Conservation (phyloP, 2,113 vertebrate species). For the Emydocephalus ijimae region DNA sequence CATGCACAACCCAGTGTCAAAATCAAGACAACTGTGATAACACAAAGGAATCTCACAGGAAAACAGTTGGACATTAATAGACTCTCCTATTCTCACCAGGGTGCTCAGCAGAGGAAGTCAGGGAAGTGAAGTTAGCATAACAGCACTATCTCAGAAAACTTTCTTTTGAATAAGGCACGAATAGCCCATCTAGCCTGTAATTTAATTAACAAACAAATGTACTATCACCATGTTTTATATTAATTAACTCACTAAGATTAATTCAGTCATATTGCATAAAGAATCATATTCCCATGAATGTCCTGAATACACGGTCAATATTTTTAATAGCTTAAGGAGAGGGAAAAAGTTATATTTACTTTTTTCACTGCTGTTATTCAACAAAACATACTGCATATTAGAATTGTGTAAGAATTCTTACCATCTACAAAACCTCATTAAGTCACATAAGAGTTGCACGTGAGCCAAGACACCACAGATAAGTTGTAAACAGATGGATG, state of each 20-base stretch:
- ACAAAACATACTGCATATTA: background rate
- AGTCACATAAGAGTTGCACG: background rate
- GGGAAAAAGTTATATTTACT: background rate
- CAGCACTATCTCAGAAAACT: background rate
- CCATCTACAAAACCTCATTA: background rate
- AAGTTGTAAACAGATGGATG: background rate
- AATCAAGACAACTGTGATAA: background rate
- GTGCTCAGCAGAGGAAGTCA: background rate
- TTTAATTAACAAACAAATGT: background rate
- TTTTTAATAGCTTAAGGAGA: background rate
- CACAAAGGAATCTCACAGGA: background rate
- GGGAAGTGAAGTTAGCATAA: background rate
- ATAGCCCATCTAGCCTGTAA: background rate
- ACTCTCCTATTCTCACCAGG: background rate
- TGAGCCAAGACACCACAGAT: accelerated
- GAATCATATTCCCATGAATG: background rate
- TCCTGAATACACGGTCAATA: background rate
- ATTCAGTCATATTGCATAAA: background rate
- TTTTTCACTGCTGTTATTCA: background rate
- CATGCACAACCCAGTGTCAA: background rate
- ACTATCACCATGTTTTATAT: background rate
- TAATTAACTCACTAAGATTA: background rate
- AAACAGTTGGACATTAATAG: background rate
- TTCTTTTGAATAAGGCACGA: background rate
- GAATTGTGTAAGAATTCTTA: background rate